Evolutionary conservation across 2,113 vertebrate species (phyloP), one percentile per base, ranked within the genome.

Genomic region (Dicaeum eximium): DNA sequence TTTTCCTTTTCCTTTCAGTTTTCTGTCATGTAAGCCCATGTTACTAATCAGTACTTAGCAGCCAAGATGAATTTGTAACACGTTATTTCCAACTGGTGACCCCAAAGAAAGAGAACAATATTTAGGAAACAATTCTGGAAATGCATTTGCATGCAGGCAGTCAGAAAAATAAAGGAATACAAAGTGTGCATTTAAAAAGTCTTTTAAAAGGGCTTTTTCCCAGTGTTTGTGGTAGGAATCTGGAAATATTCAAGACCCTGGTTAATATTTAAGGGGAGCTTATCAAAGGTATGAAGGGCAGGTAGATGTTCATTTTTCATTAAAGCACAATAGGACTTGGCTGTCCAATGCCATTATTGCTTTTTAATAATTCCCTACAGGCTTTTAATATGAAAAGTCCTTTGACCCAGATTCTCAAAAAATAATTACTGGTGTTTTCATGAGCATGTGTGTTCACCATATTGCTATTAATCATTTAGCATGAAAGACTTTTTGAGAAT

Each of bases 401-500:
- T 94, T 84, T 81, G 44, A 62, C 56, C 17, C 8, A 86, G 30
- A 54, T 56, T 78, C 86, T 84, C 37, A 81, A 61, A 91, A 78
- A 91, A 64, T 64, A 80, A 86, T 94, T 60, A 51, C 38, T 86
- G 84, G 11, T 70, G 38, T 88, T 93, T 93, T 89, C 40, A 48
- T 71, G 70, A 81, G 50, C 45, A 50, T 75, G 20, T 80, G 50
- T 89, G 70, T 86, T 87, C 65, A 87, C 92, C 48, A 31, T 61
- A 38, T 42, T 62, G 70, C 70, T 82, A 70, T 95, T 93, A 95
- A 90, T 94, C 62, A 82, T 95, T 82, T 61, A 77, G 24, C 73
- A 71, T 33, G 60, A 84, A 93, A 84, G 9, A 9, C 67, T 95
- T 44, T 13, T 60, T 44, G 42, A 66, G 62, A 93, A 92, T 77